Evolutionary conservation across 2,888 invertebrate genomes (phyloP).

Genomic region (Hydraecia micacea): DNA sequence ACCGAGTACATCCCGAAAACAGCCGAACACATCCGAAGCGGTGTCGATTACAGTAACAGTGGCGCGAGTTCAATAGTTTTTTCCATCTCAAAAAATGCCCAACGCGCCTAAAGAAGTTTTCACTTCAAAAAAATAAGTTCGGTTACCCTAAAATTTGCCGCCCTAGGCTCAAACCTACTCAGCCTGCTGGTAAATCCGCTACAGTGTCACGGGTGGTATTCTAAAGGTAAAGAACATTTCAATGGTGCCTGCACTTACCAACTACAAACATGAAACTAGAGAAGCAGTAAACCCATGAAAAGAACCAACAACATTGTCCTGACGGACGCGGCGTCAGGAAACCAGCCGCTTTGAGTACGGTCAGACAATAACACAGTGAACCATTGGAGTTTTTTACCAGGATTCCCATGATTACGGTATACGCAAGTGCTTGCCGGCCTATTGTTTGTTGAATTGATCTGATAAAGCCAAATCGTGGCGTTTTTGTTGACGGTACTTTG

Average conservation of each 20-base stretch:
- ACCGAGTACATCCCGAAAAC: no score
- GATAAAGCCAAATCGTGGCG: neutral
- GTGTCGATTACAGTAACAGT: no score
- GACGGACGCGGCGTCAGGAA: constrained; percentile 56
- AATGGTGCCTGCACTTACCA: constrained; percentile 56
- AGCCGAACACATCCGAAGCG: no score
- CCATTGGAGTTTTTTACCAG: constrained; percentile 61
- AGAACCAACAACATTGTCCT: constrained; percentile 13
- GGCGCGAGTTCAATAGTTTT: no score
- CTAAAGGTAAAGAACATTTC: neutral
- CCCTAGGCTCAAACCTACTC: neutral
- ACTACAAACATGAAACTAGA: constrained; percentile 63
- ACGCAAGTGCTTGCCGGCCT: neutral
- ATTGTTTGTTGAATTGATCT: constrained; percentile 27
- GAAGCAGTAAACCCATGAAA: constrained; percentile 56
- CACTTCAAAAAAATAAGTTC: neutral
- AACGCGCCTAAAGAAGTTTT: no score
- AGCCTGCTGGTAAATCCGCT: neutral
- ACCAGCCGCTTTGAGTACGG: constrained; percentile 62
- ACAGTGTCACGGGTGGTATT: neutral
- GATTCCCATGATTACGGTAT: constrained; percentile 57
- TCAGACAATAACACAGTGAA: constrained; percentile 63
- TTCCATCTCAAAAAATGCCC: no score
- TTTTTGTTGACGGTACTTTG: constrained; percentile 25
- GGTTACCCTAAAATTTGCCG: neutral